Conservation (phyloP, 2,888 invertebrate genomes). For the Drosophila fungiperda region DNA sequence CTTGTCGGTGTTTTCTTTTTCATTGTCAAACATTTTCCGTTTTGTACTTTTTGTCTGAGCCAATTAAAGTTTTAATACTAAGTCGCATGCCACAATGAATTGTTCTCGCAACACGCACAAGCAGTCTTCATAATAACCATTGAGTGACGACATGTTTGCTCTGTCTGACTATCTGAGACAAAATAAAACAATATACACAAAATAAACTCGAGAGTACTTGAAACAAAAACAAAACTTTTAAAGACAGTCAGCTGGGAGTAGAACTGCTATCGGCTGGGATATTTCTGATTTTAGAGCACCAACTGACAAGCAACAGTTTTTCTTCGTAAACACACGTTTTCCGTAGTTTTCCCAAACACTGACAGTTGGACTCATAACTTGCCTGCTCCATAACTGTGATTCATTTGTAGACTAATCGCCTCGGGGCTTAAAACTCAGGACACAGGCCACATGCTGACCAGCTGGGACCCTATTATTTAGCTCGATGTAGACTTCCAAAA, state of each 20-base stretch:
- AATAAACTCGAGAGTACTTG: constrained; percentile 49
- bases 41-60: constrained; percentile 27
- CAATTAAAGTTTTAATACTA: constrained; percentile 70
- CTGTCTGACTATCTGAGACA: constrained; percentile 3
- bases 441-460: constrained; percentile 28
- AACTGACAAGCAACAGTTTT: constrained; percentile 40
- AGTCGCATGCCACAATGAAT: constrained; percentile 65
- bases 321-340: constrained; percentile 60
- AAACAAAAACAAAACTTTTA: constrained; percentile 46
- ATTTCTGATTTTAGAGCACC: constrained; percentile 3
- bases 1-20: constrained; percentile 11
- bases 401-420: constrained; percentile 53
- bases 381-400: constrained; percentile 52
- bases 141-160: constrained; percentile 38
- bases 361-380: constrained; percentile 49
- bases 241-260: constrained; percentile 18
- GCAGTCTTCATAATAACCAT: constrained; percentile 34
- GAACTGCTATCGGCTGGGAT: not conserved
- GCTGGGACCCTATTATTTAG: constrained; percentile 15
- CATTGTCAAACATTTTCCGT: constrained; percentile 34
- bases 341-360: constrained; percentile 33
- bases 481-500: constrained; percentile 18
- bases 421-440: not conserved
- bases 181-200: constrained; percentile 10
- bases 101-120: constrained; percentile 53